phyloP scores from a whole-genome alignment of 2,888 invertebrate species.

The Melieria picta region DNA sequence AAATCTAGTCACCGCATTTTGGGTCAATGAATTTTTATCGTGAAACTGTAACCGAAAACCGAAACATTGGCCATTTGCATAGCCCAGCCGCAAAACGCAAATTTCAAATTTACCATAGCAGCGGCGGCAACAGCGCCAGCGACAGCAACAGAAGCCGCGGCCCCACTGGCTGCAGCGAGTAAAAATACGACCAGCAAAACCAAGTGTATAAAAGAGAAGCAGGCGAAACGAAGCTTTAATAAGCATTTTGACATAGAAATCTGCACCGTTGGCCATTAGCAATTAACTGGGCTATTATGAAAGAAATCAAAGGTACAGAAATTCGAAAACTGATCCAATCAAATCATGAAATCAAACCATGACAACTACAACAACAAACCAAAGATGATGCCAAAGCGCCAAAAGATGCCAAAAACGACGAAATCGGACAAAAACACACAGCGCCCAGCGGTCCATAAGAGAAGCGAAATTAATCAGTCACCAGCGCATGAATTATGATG shows the following conservation, averaged over 20 bases:
- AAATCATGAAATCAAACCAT: slow-evolving; percentile 11
- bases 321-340: slow-evolving; percentile 24
- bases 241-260: slow-evolving; percentile 19
- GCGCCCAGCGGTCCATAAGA: neutral
- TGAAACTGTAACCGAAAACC: slow-evolving; percentile 54
- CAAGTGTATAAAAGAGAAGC: neutral
- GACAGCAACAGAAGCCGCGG: too few species aligned
- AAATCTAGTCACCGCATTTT: slow-evolving; percentile 41
- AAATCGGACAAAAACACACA: slow-evolving; percentile 3
- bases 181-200: neutral
- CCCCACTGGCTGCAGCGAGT: too few species aligned
- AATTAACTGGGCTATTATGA: slow-evolving; percentile 31
- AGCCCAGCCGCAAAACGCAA: neutral
- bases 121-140: too few species aligned
- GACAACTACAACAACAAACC: neutral
- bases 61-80: slow-evolving; percentile 2
- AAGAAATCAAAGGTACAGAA: slow-evolving; percentile 7
- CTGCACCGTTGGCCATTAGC: slow-evolving; percentile 28
- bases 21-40: slow-evolving; percentile 57
- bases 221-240: neutral
- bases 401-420: too few species aligned
- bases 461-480: slow-evolving; percentile 8
- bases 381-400: neutral
- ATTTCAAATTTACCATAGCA: neutral
- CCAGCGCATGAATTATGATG: neutral